phyloP scores from a whole-genome alignment of 2,113 vertebrate species.

The Pristiophorus japonicus region DNA sequence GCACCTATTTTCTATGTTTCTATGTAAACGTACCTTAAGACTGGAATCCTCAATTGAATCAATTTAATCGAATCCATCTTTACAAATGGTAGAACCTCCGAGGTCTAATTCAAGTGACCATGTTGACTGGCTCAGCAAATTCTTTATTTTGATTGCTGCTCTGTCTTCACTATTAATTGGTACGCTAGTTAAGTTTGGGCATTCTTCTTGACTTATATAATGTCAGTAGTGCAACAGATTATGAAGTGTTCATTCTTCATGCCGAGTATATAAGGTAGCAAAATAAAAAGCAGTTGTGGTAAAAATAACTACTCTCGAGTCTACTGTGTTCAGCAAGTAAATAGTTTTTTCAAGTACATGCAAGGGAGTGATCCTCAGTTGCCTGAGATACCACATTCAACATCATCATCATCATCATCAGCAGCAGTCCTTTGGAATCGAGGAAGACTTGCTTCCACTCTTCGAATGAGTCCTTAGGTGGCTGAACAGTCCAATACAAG shows the following conservation, averaged over 20 bases:
- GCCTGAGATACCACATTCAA: no score
- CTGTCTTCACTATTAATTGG: background rate
- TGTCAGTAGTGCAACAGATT: background rate
- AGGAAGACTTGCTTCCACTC: no score
- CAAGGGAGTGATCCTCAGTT: no score
- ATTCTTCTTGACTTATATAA: background rate
- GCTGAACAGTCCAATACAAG: no score
- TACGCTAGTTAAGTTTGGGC: background rate
- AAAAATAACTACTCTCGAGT: no score
- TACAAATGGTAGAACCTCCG: background rate
- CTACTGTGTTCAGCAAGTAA: no score
- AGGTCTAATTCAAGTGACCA: background rate
- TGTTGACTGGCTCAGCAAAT: background rate
- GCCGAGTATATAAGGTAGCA: background rate
- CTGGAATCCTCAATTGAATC: background rate
- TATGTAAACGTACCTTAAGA: background rate
- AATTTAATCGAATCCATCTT: background rate
- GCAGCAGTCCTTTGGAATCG: no score
- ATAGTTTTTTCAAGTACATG: no score
- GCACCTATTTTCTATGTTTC: no score
- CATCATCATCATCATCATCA: no score
- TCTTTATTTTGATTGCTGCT: background rate
- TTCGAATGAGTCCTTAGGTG: no score
- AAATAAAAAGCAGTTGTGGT: background rate
- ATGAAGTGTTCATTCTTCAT: background rate